phyloP scores from a whole-genome alignment of 92 coral and sea anemone genomes.

The Metridium senile region DNA sequence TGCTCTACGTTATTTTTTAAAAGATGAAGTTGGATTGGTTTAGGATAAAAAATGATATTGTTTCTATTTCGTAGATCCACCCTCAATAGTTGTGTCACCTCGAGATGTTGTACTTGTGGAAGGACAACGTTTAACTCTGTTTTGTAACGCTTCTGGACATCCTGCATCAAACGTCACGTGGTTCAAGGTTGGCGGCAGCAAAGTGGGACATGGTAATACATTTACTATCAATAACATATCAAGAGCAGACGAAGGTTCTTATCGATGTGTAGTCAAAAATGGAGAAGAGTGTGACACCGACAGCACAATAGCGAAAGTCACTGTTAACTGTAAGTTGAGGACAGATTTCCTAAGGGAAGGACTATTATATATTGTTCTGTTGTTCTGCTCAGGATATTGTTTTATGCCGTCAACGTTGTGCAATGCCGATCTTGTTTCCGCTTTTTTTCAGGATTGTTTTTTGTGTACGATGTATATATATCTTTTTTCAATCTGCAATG shows the following conservation, averaged over 20 bases:
- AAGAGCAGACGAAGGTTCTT: conserved; percentile 26
- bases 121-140: conserved; percentile 18
- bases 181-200: conserved; percentile 21
- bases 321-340: conserved; percentile 22
- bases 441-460: no score
- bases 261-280: conserved; percentile 37
- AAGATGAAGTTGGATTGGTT: neutral
- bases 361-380: no score
- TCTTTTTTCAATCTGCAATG: no score
- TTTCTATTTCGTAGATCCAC: conserved; percentile 12
- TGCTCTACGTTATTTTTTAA: neutral
- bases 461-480: no score
- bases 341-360: no score
- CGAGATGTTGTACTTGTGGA: conserved; percentile 6
- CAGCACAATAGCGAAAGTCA: neutral
- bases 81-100: conserved; percentile 13
- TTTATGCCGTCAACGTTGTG: no score
- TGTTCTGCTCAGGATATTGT: no score
- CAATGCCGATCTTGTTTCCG: no score
- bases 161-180: conserved; percentile 45
- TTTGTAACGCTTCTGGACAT: conserved; percentile 40
- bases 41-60: neutral
- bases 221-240: neutral
- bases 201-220: neutral
- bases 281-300: conserved; percentile 26